phyloP scores from a whole-genome alignment of 30 jellyfish, hydroid and myxozoan species.

The Rhopilema esculentum region DNA sequence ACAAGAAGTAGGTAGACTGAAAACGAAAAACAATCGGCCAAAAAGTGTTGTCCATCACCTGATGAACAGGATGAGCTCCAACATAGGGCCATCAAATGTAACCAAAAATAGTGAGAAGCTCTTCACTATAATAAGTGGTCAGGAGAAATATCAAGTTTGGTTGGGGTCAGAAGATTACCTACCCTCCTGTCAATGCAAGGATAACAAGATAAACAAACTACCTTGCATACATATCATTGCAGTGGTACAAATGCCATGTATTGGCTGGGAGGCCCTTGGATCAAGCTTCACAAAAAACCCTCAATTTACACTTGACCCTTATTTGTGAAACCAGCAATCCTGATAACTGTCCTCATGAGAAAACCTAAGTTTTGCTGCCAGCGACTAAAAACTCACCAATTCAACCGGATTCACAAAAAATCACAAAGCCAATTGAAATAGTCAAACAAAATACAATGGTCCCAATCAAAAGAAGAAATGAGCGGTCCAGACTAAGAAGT shows the following conservation, averaged over 20 bases:
- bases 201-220: constrained; percentile 8
- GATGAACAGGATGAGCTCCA: too few relatives aligned
- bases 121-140: neutral
- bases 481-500: neutral
- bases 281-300: constrained; percentile 23
- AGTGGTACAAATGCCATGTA: constrained; percentile 18
- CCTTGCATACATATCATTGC: constrained; percentile 42
- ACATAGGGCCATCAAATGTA: neutral
- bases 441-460: constrained; percentile 1
- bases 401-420: constrained; percentile 13
- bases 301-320: constrained; percentile 30
- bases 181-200: constrained; percentile 29
- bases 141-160: neutral
- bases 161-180: constrained; percentile 11
- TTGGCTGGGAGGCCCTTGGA: constrained; percentile 58
- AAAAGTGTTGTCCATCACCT: too few relatives aligned
- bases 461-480: constrained; percentile 19
- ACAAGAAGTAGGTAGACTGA: neutral
- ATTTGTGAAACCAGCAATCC: constrained; percentile 12
- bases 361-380: constrained; percentile 24
- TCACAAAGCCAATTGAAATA: neutral
- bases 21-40: neutral
- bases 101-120: neutral
- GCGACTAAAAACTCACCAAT: neutral
- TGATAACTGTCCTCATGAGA: constrained; percentile 23